Conservation (phyloP, 1,140 invertebrate species). For the Drosophila sucinea region DNA sequence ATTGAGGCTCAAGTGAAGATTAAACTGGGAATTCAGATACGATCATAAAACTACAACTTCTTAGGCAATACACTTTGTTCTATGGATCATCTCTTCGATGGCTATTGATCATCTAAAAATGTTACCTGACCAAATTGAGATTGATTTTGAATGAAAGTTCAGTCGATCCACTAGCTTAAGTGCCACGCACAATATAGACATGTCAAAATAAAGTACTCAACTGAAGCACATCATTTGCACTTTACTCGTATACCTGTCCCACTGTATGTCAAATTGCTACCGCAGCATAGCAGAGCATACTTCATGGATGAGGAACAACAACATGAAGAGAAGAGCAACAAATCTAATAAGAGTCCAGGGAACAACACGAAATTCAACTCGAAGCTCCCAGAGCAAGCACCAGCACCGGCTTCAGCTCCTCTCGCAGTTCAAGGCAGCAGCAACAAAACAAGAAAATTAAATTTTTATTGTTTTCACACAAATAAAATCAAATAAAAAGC, state of each 20-base stretch:
- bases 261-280: slow-evolving; percentile 28
- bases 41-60: no score
- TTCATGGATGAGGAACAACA: slow-evolving; percentile 1
- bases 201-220: no score
- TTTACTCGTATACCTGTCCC: background rate
- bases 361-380: slow-evolving; percentile 21
- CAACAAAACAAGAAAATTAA: slow-evolving; percentile 83
- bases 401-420: background rate
- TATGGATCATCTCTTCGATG: no score
- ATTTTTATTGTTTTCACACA: slow-evolving; percentile 83
- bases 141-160: no score
- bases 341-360: slow-evolving; percentile 37
- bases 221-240: no score
- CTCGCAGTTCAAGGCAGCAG: slow-evolving; percentile 61
- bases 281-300: background rate
- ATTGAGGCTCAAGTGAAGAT: no score
- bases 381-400: background rate
- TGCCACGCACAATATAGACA: no score
- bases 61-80: no score
- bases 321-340: background rate
- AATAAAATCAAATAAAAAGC: slow-evolving; percentile 82
- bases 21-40: no score
- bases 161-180: no score
- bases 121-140: no score
- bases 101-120: no score